Conservation (phyloP, 2,113 vertebrate species). For the Eurypyga helias region DNA sequence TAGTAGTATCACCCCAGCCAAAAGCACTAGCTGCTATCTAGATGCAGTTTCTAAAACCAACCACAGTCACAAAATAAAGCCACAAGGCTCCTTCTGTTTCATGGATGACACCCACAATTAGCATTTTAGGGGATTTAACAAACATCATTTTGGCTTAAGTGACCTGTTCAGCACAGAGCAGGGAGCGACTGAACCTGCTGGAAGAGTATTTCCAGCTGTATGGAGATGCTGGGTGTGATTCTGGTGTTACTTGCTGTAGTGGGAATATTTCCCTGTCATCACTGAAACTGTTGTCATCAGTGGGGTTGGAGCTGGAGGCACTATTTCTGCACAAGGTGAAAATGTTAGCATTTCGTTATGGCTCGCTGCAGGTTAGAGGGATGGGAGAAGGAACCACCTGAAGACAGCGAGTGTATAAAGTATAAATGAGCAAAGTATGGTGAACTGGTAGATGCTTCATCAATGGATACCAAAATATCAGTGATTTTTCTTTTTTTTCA, state of each 20-base stretch:
- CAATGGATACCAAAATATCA: neutral
- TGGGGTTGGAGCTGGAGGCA: neutral
- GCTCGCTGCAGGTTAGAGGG: neutral
- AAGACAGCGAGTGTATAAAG: neutral
- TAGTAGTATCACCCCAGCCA: neutral
- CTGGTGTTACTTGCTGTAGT: neutral
- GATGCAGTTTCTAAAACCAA: neutral
- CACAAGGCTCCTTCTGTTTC: neutral
- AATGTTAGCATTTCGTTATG: neutral
- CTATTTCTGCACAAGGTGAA: neutral
- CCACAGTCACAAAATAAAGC: neutral
- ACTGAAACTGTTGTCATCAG: neutral
- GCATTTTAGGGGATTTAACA: neutral
- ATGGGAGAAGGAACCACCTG: neutral
- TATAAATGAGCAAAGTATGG: neutral
- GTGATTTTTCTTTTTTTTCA: neutral
- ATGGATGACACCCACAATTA: neutral
- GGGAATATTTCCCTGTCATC: neutral
- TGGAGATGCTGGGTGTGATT: neutral
- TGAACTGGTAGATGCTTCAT: neutral
- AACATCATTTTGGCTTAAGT: neutral
- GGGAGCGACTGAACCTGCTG: neutral
- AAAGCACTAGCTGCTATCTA: neutral
- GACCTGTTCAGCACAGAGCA: neutral
- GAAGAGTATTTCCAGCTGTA: neutral